These are phyloP conservation scores for Halocynthia aurantium DNA, from an alignment of 23 tunicate genomes.

Conservation along the genomic window DNA sequence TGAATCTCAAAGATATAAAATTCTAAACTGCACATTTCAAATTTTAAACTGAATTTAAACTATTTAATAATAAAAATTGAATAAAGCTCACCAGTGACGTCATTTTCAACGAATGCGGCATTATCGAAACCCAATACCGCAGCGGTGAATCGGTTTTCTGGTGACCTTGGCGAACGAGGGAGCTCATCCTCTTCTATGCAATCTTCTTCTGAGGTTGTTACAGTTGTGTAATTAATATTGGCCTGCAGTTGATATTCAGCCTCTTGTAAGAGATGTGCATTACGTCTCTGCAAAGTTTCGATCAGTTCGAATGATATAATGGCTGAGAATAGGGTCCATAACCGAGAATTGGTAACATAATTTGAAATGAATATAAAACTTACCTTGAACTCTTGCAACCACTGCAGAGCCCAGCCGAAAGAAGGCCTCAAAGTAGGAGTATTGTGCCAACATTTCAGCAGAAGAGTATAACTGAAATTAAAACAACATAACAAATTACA, in stretches of 20 bases:
- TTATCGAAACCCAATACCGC: neutral
- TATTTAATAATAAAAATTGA: too few species aligned
- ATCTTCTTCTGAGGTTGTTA: conserved; percentile 8
- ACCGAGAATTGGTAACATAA: too few species aligned
- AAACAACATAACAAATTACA: neutral
- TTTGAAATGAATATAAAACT: neutral
- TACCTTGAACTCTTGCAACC: conserved; percentile 39
- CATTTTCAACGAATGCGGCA: neutral
- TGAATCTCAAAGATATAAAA: too few species aligned
- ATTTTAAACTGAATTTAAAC: too few species aligned
- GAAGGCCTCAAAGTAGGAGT: conserved; percentile 48
- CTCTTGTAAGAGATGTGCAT: too few species aligned
- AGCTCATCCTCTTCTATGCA: neutral
- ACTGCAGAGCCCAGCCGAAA: conserved; percentile 33
- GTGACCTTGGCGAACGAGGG: neutral
- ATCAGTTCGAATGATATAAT: too few species aligned
- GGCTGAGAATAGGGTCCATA: too few species aligned
- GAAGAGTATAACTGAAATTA: conserved; percentile 33
- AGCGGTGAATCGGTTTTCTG: neutral
- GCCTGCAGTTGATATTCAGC: too few species aligned
- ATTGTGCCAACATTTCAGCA: conserved; percentile 56
- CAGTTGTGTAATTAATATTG: neutral
- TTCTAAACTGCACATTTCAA: too few species aligned
- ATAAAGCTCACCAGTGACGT: neutral
- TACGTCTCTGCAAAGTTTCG: too few species aligned